Evolutionary conservation across 2,888 invertebrate genomes (phyloP).

Genomic region (Muschampia plurimacula): DNA sequence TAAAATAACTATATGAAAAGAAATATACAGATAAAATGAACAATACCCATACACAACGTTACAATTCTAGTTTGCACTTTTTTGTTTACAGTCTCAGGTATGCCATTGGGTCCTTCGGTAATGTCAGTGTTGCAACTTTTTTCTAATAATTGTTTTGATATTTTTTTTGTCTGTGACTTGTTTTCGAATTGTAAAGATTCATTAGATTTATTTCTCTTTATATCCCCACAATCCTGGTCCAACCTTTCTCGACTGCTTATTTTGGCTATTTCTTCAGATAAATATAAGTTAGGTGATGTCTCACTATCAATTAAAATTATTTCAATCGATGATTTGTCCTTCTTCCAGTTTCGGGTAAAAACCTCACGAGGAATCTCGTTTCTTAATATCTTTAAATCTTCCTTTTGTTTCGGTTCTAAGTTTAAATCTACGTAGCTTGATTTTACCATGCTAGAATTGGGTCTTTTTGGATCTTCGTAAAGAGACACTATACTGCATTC

Average conservation of each 20-base stretch:
- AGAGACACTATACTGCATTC: slow-evolving; percentile 49
- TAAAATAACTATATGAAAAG: too few relatives aligned
- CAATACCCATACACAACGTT: neutral
- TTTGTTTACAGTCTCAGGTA: slow-evolving; percentile 2
- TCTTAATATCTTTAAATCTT: neutral
- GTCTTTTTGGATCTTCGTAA: neutral
- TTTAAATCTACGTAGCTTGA: neutral
- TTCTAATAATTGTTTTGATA: neutral
- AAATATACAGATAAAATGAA: neutral
- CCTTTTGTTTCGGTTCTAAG: neutral
- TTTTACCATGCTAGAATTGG: slow-evolving; percentile 1
- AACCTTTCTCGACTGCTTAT: neutral
- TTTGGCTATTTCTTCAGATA: neutral
- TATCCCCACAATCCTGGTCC: slow-evolving; percentile 10
- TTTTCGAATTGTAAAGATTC: neutral
- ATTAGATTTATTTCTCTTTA: slow-evolving; percentile 5
- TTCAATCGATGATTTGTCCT: slow-evolving; percentile 4
- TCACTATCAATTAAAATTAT: neutral
- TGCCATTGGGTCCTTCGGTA: neutral
- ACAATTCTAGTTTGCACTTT: slow-evolving; percentile 12
- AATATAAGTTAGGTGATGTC: neutral
- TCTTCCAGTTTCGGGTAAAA: neutral
- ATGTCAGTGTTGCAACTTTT: neutral
- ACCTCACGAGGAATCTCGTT: neutral
- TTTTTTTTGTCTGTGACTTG: neutral